Evolutionary conservation across 2,888 invertebrate species (phyloP), one percentile per base, ranked within the genome.

Genomic region (Sesia bembeciformis): DNA sequence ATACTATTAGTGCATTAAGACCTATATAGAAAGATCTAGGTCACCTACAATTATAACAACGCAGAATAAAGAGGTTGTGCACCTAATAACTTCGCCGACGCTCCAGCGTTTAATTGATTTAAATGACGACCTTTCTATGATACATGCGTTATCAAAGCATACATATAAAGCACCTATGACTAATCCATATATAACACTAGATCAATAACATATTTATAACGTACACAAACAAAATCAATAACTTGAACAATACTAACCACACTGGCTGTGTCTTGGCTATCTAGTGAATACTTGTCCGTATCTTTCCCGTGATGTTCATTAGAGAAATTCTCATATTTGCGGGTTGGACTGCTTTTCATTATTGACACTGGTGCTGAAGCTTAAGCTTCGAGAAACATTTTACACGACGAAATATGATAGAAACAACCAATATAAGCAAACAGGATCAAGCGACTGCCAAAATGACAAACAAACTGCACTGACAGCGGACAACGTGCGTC

Each of bases 241-340:
- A 78, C 71, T 78, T 70, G 62, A 72, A 76, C 78, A 75, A 76
- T 55, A 81, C 89, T 83, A 64, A 90, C 90, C 85, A 90, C 76
- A 83, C 90, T 90, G 52, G 89, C 89, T 56, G 90, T 90, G 72
- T 90, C 90, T 71, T 89, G 88, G 67, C 90, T 90, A 70, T 86
- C 81, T 84, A 90, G 60, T 59, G 90, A 90, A 72, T 86, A 82
- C 69, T 90, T 90, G 71, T 90, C 88, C 65, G 81, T 80, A 65
- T 89, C 88, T 73, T 82, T 86, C 68, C 79, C 81, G 68, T 81
- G 84, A 57, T 83, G 81, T 66, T 89, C 89, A 69, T 74, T 78
- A 65, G 84, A 76, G 70, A 88, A 88, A 76, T 80, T 81, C 58
- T 89, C 90, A 90, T 89, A 89, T 81, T 90, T 88, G 68, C 80